phyloP scores from a whole-genome alignment of 2,113 vertebrate species.

The Calonectris borealis region DNA sequence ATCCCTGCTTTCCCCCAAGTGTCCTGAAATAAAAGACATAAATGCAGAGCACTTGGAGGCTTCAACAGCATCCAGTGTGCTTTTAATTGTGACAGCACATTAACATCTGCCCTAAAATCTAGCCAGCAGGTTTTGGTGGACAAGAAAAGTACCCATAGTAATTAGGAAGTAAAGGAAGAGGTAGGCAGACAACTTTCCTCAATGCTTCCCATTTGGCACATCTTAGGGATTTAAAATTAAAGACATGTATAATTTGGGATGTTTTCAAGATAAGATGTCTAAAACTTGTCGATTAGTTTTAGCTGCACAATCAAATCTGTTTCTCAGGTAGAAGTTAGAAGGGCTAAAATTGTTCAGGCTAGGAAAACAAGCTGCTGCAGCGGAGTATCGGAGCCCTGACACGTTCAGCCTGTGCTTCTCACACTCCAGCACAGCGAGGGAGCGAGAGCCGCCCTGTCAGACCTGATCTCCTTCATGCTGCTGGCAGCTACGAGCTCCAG shows the following conservation, averaged over 20 bases:
- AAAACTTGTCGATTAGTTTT: not conserved
- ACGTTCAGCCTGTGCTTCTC: not conserved
- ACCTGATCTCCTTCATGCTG: rapidly evolving
- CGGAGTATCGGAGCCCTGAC: rapidly evolving
- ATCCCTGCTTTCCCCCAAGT: not conserved
- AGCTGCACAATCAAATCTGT: not conserved
- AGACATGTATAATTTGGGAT: not conserved
- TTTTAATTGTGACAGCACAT: not conserved
- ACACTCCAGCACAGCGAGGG: not conserved
- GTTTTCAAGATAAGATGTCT: not conserved
- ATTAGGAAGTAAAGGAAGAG: not conserved
- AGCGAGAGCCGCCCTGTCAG: not conserved
- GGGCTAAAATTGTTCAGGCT: not conserved
- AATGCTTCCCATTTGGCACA: not conserved
- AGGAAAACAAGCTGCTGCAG: not conserved
- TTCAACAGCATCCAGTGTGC: not conserved
- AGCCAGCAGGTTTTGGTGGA: constrained; percentile 1
- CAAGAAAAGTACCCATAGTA: not conserved
- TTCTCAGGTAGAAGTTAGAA: not conserved
- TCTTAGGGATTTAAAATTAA: not conserved
- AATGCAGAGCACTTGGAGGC: not conserved
- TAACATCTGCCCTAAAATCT: constrained; percentile 5
- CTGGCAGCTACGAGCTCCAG: not conserved
- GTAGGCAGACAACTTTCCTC: not conserved
- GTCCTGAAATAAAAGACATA: constrained; percentile 4